Evolutionary conservation across 37 sponge, comb jelly and placozoan genomes (phyloP).

Genomic region (Agelas oroides): DNA sequence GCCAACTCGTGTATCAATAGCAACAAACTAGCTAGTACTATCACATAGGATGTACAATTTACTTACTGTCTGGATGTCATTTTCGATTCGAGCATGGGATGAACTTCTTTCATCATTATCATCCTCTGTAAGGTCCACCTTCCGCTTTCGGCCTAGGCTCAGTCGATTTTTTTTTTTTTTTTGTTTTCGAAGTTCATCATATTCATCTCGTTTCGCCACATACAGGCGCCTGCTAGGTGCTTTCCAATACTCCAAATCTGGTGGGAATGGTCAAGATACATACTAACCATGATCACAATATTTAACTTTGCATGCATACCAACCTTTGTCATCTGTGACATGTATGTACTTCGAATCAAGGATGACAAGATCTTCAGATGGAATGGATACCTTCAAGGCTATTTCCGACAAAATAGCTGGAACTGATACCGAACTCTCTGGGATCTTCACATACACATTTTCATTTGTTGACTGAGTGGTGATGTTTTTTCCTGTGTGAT

Average conservation of each 20-base stretch:
- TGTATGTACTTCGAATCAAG: neutral
- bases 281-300: too few species aligned
- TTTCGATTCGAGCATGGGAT: too few species aligned
- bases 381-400: too few species aligned
- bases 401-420: neutral
- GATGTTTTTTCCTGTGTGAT: too few species aligned
- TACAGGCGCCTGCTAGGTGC: neutral
- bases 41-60: too few species aligned
- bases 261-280: neutral
- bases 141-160: neutral
- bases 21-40: too few species aligned
- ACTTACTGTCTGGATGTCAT: too few species aligned
- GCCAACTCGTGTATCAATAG: too few species aligned
- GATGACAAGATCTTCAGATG: too few species aligned
- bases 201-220: neutral
- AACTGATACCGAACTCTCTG: neutral
- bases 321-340: conserved; percentile 4
- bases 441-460: neutral
- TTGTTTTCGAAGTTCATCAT: neutral
- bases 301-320: too few species aligned
- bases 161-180: neutral
- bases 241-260: conserved; percentile 14
- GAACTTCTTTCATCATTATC: too few species aligned
- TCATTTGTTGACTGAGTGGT: neutral
- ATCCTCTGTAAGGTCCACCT: neutral